Base-by-base conservation (phyloP, 2,113 vertebrate genomes). In the Lanius collurio region DNA sequence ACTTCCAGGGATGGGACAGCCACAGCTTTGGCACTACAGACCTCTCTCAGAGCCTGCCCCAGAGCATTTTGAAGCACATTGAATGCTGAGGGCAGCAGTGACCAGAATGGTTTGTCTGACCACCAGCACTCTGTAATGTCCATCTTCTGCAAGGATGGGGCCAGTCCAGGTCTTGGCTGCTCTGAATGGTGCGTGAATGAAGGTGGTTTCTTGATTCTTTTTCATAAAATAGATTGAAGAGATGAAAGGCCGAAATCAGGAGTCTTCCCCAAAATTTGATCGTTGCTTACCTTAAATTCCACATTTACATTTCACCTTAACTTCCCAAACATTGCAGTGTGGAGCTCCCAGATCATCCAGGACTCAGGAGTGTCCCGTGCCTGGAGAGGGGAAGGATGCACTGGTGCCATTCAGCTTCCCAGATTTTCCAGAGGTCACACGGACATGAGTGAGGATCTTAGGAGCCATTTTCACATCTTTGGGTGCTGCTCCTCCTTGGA, bases 11-110 rank as follows among this genome's bases (percentile, higher is more conserved):
- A 44, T 44, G 80, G 49, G 31, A 9, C 31, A 63, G 64, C 12
- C 71, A 77, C 49, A 67, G 1, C 4, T 14, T 10, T 20, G n/a
- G 9, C n/a, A 18, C 3, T 60, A 22, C 62, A 91, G 44, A 56
- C 1, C 24, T 22, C 30, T 70, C 4, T 0, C 2, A 2, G 42
- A 5, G 18, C 31, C 9, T 60, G 37, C 5, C 21, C 7, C 68
- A 44, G 15, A 11, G 17, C 0, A 3, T 49, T 74, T 53, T 39
- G 22, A 49, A 87, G 8, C 50, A 49, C 15, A 2, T 5, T 60
- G 8, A 3, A 23, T 64, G 30, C 60, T 79, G 78, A 63, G 50
- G 68, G 24, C 24, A 39, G 8, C 3, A 2, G 30, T 6, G 39
- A 37, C 24, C 41, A 41, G 17, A 44, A 26, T 10, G 23, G 22